Evolutionary conservation across 1,140 invertebrate species (phyloP).

Genomic region (Chymomyza costata): DNA sequence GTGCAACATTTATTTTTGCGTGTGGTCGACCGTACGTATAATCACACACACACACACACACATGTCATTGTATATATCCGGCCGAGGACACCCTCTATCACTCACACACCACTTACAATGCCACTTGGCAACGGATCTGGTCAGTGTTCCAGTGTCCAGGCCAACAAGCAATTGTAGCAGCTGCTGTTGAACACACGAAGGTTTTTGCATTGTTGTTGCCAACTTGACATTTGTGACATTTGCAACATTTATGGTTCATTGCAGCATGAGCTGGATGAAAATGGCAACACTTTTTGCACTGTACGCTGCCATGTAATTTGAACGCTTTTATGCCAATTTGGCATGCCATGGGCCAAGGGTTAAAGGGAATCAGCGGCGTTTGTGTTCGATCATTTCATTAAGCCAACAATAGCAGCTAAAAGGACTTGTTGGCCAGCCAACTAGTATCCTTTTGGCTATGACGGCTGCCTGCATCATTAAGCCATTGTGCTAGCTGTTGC

Average conservation of each 20-base stretch:
- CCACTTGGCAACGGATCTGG: background rate
- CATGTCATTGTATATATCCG: background rate
- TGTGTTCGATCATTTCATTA: conserved; percentile 22
- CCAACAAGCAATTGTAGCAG: conserved; percentile 7
- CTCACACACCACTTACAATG: no score
- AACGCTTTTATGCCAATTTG: conserved; percentile 49
- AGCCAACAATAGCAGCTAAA: conserved; percentile 1
- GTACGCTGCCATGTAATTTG: no score
- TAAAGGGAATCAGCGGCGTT: no score
- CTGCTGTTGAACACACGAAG: conserved; percentile 39
- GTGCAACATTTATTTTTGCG: conserved; percentile 64
- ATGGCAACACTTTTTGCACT: conserved; percentile 1
- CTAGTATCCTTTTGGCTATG: conserved; percentile 11
- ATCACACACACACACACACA: no score
- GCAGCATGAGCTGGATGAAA: conserved; percentile 20
- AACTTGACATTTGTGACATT: conserved; percentile 68
- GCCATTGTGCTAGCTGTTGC: conserved; percentile 40
- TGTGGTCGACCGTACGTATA: no score
- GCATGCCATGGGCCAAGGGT: conserved; percentile 15
- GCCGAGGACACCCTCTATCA: background rate
- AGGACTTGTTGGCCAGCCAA: no score
- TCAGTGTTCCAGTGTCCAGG: conserved; percentile 4
- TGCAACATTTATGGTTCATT: conserved; percentile 64
- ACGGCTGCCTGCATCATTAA: no score
- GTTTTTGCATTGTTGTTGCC: conserved; percentile 48